Evolutionary conservation across 2,888 invertebrate genomes (phyloP).

Genomic region (Achlya flavicornis): DNA sequence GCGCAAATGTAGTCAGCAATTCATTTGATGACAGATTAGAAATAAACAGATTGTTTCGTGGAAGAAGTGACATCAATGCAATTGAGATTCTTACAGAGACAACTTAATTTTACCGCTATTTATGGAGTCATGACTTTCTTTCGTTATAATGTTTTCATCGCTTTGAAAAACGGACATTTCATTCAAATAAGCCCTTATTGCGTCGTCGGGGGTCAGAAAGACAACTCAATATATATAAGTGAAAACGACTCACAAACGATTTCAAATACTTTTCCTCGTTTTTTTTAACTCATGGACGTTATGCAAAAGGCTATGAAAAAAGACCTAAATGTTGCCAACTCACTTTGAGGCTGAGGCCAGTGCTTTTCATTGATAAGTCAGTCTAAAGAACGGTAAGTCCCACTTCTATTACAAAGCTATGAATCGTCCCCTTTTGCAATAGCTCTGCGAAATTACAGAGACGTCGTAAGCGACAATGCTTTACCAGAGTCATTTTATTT

Average conservation of each 20-base stretch:
- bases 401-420: slow-evolving; percentile 67
- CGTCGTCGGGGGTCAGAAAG: not conserved
- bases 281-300: not conserved
- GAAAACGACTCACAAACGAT: not conserved
- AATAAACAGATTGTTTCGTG: slow-evolving; percentile 7
- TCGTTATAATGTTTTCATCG: not conserved
- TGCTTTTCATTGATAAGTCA: slow-evolving; percentile 40
- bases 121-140: not conserved
- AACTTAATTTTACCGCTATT: not conserved
- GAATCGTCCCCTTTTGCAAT: slow-evolving; percentile 59
- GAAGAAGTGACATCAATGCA: not conserved
- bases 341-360: slow-evolving; percentile 47
- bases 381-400: slow-evolving; percentile 58
- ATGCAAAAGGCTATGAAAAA: slow-evolving; percentile 17
- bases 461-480: slow-evolving; percentile 44
- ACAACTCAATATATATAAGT: not conserved
- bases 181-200: not conserved
- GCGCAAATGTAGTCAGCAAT: not conserved
- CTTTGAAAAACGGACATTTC: not conserved
- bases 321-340: slow-evolving; percentile 36
- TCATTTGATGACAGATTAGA: slow-evolving; percentile 11
- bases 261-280: not conserved
- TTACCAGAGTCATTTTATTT: too few species aligned
- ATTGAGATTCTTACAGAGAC: not conserved
- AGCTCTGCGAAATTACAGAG: slow-evolving; percentile 49